These are phyloP conservation scores for Propsilocerus akamusi DNA, from an alignment of 1,140 invertebrate genomes.

Conservation along the genomic window DNA sequence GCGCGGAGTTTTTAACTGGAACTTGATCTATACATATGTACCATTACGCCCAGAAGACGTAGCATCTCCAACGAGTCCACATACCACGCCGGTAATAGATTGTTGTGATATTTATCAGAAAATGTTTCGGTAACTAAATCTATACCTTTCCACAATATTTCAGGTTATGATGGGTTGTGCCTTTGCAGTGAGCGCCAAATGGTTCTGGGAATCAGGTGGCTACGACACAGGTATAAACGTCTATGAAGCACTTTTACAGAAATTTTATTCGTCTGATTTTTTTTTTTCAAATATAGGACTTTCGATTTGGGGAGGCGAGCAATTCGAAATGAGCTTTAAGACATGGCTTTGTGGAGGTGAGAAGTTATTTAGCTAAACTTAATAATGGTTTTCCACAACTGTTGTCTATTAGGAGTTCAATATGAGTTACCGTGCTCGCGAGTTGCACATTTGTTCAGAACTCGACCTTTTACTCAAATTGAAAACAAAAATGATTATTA, in stretches of 20 bases:
- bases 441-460: constrained; percentile 96
- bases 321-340: constrained; percentile 94
- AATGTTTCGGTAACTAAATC: no score
- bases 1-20: constrained; percentile 63
- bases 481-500: no score
- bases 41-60: constrained; percentile 64
- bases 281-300: no score
- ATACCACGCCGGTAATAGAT: constrained; percentile 64
- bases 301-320: constrained; percentile 94
- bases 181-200: constrained; percentile 49
- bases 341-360: constrained; percentile 71
- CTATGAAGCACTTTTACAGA: no score
- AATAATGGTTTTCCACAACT: no score
- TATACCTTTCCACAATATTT: no score
- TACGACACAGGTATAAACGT: constrained; percentile 55
- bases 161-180: constrained; percentile 66
- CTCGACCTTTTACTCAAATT: no score
- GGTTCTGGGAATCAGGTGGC: constrained; percentile 62
- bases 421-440: constrained; percentile 84
- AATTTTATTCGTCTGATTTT: no score
- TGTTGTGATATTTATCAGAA: no score
- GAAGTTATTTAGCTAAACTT: no score
- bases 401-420: no score
- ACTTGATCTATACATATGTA: constrained; percentile 69
- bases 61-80: constrained; percentile 66